phyloP scores from a whole-genome alignment of 2,888 invertebrate species.

The Helobdella robusta region DNA sequence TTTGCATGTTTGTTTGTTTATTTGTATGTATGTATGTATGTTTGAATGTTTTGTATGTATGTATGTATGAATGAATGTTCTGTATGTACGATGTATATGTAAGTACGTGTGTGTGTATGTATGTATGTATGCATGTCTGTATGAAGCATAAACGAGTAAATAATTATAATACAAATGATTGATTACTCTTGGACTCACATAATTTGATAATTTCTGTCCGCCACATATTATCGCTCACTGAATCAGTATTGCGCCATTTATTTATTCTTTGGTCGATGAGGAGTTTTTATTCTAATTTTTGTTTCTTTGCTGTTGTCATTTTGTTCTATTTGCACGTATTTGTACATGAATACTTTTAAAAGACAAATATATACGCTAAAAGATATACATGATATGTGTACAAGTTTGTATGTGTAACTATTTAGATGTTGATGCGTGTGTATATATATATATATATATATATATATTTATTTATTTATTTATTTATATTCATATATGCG shows the following conservation, averaged over 20 bases:
- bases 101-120: constrained; percentile 2
- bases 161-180: not conserved
- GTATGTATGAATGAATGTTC: not conserved
- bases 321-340: too few species aligned
- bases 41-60: not conserved
- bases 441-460: constrained; percentile 5
- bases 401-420: too few species aligned
- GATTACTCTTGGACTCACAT: not conserved
- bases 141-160: not conserved
- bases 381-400: too few species aligned
- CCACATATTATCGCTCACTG: not conserved
- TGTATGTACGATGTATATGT: not conserved
- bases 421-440: too few species aligned
- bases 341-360: too few species aligned
- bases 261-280: too few species aligned
- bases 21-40: not conserved
- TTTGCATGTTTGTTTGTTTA: not conserved
- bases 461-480: too few species aligned
- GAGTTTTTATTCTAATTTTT: too few species aligned
- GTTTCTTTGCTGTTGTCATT: too few species aligned
- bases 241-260: too few species aligned
- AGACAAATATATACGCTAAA: too few species aligned
- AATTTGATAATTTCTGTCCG: not conserved
- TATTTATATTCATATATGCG: too few species aligned
- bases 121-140: not conserved